A percentile compares a stretch with the other conserved stretches of the same genome.
Conservation (phyloP, 1,140 invertebrate species). For the Bombus soroeensis region DNA sequence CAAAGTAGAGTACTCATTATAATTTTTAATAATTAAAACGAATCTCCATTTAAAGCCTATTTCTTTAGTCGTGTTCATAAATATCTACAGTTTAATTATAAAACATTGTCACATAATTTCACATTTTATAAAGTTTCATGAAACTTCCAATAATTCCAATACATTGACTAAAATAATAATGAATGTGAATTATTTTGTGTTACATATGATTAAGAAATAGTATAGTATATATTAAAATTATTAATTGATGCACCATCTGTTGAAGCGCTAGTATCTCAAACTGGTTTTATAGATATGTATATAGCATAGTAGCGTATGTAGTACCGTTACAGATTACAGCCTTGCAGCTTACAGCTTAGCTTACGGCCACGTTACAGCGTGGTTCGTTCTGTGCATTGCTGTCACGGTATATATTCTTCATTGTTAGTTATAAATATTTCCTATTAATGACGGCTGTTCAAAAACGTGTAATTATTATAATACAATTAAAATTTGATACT, state of each 20-base stretch:
- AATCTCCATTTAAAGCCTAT: neutral
- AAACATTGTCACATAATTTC: neutral
- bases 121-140: neutral
- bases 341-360: no score
- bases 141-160: neutral
- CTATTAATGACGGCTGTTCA: neutral
- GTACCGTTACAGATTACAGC: constrained; percentile 11
- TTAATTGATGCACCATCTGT: neutral
- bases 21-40: neutral
- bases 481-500: neutral
- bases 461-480: neutral
- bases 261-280: constrained; percentile 24
- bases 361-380: neutral
- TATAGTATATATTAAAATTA: neutral
- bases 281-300: neutral
- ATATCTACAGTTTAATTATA: neutral
- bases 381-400: neutral
- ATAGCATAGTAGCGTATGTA: neutral
- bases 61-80: neutral
- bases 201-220: neutral
- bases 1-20: neutral
- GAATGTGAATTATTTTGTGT: neutral
- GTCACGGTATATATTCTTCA: neutral
- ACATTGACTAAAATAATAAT: neutral
- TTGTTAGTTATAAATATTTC: constrained; percentile 1